These are phyloP conservation scores for Anorthoa munda DNA, from an alignment of 2,888 invertebrate genomes.

Conservation along the genomic window DNA sequence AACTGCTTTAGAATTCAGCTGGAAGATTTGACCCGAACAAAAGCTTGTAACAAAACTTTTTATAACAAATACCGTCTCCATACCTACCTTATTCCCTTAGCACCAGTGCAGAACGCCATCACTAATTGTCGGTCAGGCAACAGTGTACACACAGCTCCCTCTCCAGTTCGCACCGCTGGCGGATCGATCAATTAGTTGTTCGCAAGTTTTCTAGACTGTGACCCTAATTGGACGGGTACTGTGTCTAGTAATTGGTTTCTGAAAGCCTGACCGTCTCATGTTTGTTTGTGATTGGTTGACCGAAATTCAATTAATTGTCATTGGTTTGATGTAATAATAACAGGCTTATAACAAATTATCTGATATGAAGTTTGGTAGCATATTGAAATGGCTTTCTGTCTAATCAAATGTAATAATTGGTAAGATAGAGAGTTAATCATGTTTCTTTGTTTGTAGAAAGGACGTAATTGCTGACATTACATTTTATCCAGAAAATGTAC, in stretches of 20 bases:
- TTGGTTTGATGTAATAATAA: neutral
- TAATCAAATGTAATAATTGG: no score
- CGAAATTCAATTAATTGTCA: neutral
- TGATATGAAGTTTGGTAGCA: no score
- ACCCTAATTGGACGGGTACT: constrained; percentile 46
- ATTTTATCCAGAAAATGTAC: no score
- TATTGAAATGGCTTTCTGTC: no score
- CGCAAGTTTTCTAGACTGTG: constrained; percentile 40
- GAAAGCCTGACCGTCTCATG: constrained; percentile 10
- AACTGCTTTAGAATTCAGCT: no score
- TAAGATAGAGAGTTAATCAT: no score
- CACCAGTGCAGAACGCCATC: constrained; percentile 28
- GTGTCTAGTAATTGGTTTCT: constrained; percentile 45
- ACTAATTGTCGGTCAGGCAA: constrained; percentile 55
- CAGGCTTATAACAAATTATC: neutral
- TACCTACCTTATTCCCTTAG: constrained; percentile 11
- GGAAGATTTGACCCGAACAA: no score
- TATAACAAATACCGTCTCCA: constrained; percentile 28
- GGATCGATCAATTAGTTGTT: constrained; percentile 60
- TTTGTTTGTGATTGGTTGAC: constrained; percentile 7
- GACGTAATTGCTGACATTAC: no score
- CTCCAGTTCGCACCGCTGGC: constrained; percentile 31
- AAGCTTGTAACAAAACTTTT: no score
- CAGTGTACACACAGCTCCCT: constrained; percentile 37
- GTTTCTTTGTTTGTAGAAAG: no score